phyloP scores from a whole-genome alignment of 30 jellyfish, hydroid and myxozoan genomes.

The Hydractinia symbiolongicarpus region DNA sequence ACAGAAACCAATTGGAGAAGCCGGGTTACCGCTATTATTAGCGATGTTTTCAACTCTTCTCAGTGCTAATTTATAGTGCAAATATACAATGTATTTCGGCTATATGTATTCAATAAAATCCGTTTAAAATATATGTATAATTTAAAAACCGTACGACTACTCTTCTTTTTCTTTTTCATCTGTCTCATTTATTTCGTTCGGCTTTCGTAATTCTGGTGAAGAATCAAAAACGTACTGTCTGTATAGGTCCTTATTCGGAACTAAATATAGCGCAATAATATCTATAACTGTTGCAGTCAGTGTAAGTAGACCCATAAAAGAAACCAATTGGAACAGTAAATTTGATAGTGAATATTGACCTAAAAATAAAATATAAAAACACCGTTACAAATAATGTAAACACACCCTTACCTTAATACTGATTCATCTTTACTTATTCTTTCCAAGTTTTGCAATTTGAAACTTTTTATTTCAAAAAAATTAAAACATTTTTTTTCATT shows the following conservation, averaged over 20 bases:
- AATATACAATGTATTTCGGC: too few species aligned
- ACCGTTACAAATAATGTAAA: too few species aligned
- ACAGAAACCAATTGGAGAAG: conserved; percentile 46
- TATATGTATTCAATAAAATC: too few species aligned
- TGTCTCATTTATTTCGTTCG: not conserved
- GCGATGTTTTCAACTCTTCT: too few species aligned
- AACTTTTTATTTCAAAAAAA: too few species aligned
- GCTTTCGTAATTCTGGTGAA: conserved; percentile 48
- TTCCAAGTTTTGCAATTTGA: too few species aligned
- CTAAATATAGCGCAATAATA: conserved; percentile 45
- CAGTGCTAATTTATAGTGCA: too few species aligned
- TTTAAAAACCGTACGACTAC: too few species aligned
- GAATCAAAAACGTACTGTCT: conserved; percentile 56
- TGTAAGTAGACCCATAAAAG: conserved; percentile 57
- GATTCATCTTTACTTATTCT: too few species aligned
- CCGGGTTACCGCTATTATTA: not conserved
- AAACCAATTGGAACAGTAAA: conserved; percentile 42
- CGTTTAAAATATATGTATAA: too few species aligned
- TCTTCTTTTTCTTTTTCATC: not conserved
- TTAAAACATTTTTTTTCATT: too few species aligned
- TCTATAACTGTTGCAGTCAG: conserved; percentile 59
- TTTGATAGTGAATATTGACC: conserved; percentile 62
- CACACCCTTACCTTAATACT: too few species aligned
- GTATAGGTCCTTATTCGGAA: conserved; percentile 46
- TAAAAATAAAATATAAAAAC: not conserved